These are phyloP conservation scores for Eudyptes chrysolophus DNA, from an alignment of 2,113 vertebrate species.

Conservation along the genomic window DNA sequence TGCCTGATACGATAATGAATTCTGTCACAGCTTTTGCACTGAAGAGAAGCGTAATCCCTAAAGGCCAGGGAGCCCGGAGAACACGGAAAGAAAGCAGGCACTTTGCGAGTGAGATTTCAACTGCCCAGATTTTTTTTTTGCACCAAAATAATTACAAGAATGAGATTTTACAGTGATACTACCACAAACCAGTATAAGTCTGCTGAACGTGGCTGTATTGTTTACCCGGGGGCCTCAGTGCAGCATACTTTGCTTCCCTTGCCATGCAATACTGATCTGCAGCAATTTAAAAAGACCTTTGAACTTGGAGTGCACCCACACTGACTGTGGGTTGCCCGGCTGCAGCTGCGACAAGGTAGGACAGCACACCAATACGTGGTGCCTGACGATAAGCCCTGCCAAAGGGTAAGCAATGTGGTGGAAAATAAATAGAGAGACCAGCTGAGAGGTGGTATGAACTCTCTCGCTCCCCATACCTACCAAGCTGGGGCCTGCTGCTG, in stretches of 20 bases:
- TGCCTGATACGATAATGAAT: constrained; percentile 12
- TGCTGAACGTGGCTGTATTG: neutral
- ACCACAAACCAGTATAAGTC: neutral
- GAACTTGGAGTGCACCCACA: neutral
- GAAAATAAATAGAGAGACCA: neutral
- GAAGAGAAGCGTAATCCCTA: neutral
- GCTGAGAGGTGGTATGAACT: neutral
- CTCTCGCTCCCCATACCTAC: fast-evolving
- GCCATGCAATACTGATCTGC: neutral
- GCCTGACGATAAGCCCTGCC: neutral
- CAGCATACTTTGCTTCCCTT: neutral
- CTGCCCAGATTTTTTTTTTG: neutral
- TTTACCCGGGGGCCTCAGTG: neutral
- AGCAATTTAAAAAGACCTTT: neutral
- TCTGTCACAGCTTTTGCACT: constrained; percentile 18
- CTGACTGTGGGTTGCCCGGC: neutral
- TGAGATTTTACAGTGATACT: neutral
- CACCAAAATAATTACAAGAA: neutral
- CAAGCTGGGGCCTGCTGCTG: neutral
- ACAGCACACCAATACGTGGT: neutral
- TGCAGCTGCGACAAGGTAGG: neutral
- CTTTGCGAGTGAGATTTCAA: neutral
- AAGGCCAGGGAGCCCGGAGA: neutral
- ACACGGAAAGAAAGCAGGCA: neutral
- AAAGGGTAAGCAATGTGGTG: neutral